Base-by-base conservation (phyloP, 2,888 invertebrate genomes). In the Nephrotoma appendiculata region DNA sequence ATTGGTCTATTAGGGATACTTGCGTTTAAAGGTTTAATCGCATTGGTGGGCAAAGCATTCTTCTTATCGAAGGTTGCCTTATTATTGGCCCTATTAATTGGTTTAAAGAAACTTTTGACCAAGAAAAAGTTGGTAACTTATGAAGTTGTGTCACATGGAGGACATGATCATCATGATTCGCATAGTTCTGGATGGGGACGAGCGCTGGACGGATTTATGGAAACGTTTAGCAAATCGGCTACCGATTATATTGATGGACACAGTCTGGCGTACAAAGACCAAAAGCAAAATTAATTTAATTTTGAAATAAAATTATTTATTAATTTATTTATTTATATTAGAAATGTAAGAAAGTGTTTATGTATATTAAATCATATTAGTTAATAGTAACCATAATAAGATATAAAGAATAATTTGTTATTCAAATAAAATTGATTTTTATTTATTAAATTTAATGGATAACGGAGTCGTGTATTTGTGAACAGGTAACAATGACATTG, bases 21-120 rank as follows among this genome's bases (percentile, higher is more conserved):
- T 86, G 94, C 96, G 44, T 95, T 97, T 91, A 97, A 97, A 90
- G 96, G 95, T 19, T 92, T 97, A 4, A 95, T 95, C 15, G 92
- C 97, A 5, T 93, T 97, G 88, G 96, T 97, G 45, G 96, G 96
- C 89, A 97, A 97, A 92, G 97, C 97, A 42, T 93, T 97, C 5
- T 93, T 97, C 83, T 95, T 97, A 88, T 96, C 96, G 89, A 97
- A 97, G 93, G 95, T 97, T 86, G 97, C 97, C 2, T 93, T 97
- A 9, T 93, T 97, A 4, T 92, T 97, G 87, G 96, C 97, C 12
- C 95, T 95, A 84, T 95, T 97, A 89, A 95, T 97, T 88, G 96
- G 96, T 45, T 90, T 97, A 89, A 97, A 96, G 93, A 97, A 97
- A 89, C 92, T 97, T 83, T 94, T 97, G 91, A 94, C 94, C 86